These are phyloP conservation scores for Novumbra hubbsi DNA, from an alignment of 2,797 vertebrate genomes.

Conservation along the genomic window DNA sequence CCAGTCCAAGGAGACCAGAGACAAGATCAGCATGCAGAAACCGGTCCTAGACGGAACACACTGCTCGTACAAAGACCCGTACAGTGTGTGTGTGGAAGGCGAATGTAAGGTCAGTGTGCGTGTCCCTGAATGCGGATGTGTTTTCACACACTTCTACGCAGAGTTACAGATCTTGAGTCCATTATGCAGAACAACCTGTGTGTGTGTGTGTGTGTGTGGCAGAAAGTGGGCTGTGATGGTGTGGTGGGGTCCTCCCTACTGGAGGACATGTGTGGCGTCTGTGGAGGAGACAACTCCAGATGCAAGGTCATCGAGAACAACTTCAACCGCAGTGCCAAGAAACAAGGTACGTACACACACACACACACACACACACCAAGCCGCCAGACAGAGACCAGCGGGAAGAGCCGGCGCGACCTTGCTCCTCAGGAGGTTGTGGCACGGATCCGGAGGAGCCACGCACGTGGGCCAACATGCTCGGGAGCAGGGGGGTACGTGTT, in stretches of 20 bases:
- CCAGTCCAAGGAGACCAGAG: constrained; percentile 85
- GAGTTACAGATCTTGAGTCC: neutral
- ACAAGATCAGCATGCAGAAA: constrained; percentile 86
- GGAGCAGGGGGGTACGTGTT: too few species aligned
- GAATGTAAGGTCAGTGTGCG: constrained; percentile 85
- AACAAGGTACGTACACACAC: constrained; percentile 71
- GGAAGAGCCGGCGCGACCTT: neutral
- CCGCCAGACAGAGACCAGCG: neutral
- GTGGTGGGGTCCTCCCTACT: constrained; percentile 88
- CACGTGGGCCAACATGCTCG: neutral
- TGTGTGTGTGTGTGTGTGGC: constrained; percentile 37
- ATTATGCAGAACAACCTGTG: neutral
- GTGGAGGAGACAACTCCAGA: constrained; percentile 90
- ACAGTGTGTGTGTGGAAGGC: constrained; percentile 91
- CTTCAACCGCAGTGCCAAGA: constrained; percentile 84
- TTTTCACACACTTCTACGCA: neutral
- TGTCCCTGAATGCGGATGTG: neutral
- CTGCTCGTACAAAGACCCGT: constrained; percentile 94
- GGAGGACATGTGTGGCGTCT: constrained; percentile 96
- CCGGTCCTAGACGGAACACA: constrained; percentile 88
- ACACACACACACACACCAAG: neutral
- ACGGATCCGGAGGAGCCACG: neutral
- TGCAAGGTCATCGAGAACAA: constrained; percentile 93
- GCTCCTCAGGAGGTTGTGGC: neutral
- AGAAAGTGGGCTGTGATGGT: constrained; percentile 96